phyloP scores from a whole-genome alignment of 2,113 vertebrate genomes.

The Petroica traversi region DNA sequence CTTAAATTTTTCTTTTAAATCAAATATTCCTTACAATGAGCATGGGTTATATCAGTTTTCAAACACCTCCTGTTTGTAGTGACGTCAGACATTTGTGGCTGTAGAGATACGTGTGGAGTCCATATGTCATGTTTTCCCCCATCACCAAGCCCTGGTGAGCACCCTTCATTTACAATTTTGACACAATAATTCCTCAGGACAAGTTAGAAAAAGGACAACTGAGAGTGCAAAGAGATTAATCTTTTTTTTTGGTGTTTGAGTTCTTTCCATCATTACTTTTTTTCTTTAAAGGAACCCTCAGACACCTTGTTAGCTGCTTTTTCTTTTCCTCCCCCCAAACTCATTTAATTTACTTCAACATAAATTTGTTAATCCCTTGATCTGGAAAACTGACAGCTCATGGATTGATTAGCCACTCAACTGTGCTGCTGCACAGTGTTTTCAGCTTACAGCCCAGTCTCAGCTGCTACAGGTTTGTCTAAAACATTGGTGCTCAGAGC shows the following conservation, averaged over 20 bases:
- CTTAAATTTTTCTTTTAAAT: not conserved
- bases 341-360: not conserved
- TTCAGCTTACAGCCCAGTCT: not conserved
- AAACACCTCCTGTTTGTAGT: not conserved
- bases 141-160: not conserved
- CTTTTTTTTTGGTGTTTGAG: not conserved
- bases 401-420: not conserved
- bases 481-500: not conserved
- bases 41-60: not conserved
- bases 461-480: not conserved
- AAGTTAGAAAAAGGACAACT: not conserved
- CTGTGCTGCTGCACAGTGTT: not conserved
- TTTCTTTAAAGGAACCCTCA: not conserved
- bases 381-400: not conserved
- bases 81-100: not conserved
- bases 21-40: not conserved
- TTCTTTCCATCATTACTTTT: not conserved
- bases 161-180: not conserved
- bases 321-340: not conserved
- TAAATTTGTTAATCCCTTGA: not conserved
- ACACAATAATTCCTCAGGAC: not conserved
- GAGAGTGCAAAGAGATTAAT: not conserved
- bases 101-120: not conserved
- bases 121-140: not conserved
- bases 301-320: not conserved